Evolutionary conservation across 2,888 invertebrate genomes (phyloP).

Genomic region (Chymomyza caudatula): DNA sequence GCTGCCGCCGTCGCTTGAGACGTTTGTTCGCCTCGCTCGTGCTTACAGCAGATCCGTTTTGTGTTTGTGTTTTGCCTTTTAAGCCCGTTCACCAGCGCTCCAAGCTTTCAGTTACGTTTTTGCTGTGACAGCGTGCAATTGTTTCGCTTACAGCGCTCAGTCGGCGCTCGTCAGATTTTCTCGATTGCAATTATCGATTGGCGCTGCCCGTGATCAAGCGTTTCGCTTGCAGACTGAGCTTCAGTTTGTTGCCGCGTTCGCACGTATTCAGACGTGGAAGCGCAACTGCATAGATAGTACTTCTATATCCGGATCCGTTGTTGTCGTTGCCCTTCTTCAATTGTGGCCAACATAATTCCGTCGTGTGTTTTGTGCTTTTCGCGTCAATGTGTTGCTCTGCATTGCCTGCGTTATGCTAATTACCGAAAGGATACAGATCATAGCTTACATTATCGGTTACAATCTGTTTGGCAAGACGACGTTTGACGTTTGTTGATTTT

Average conservation of each 20-base stretch:
- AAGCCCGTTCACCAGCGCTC: slow-evolving; percentile 60
- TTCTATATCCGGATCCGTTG: background rate
- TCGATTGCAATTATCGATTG: slow-evolving; percentile 21
- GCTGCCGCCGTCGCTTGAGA: background rate
- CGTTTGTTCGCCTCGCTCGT: background rate
- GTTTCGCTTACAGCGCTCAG: slow-evolving; percentile 25
- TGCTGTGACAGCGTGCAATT: slow-evolving; percentile 65
- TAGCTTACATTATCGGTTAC: slow-evolving; percentile 76
- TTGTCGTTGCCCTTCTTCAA: slow-evolving; percentile 5
- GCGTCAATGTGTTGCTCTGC: slow-evolving; percentile 62
- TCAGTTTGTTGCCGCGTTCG: slow-evolving; percentile 61
- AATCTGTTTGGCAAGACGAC: slow-evolving; percentile 75
- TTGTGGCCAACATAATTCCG: slow-evolving; percentile 61
- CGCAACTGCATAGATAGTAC: slow-evolving; percentile 16
- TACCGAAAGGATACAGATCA: slow-evolving; percentile 75
- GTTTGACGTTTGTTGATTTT: slow-evolving; percentile 45
- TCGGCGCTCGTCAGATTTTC: background rate
- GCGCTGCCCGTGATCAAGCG: background rate
- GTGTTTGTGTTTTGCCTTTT: slow-evolving; percentile 64
- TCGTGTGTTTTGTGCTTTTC: slow-evolving; percentile 42
- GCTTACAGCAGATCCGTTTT: slow-evolving; percentile 61
- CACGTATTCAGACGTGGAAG: slow-evolving; percentile 58
- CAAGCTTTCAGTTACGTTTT: slow-evolving; percentile 74
- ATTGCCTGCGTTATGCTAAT: slow-evolving; percentile 75
- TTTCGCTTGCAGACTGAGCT: too few relatives aligned